Evolutionary conservation across 2,888 invertebrate genomes (phyloP).

Genomic region (Stenchaetothrips biformis): DNA sequence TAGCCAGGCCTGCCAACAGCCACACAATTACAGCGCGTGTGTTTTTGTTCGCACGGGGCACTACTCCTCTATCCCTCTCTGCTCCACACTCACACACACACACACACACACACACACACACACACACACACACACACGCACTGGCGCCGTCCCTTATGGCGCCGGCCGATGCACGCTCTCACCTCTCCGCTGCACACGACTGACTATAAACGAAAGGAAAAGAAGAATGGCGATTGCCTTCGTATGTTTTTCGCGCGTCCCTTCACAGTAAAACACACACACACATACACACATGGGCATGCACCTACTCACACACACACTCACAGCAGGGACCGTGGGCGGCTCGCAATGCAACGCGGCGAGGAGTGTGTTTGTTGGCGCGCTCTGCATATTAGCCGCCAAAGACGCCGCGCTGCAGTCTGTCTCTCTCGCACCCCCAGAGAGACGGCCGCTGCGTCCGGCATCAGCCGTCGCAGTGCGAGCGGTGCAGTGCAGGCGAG

Average conservation of each 20-base stretch:
- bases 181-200: not conserved
- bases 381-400: too few species aligned
- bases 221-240: slow-evolving; percentile 8
- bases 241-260: slow-evolving; percentile 18
- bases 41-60: slow-evolving; percentile 17
- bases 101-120: not conserved
- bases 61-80: not conserved
- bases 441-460: too few species aligned
- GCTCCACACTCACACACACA: not conserved
- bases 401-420: too few species aligned
- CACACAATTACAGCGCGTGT: slow-evolving; percentile 18
- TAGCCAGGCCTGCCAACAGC: slow-evolving; percentile 24
- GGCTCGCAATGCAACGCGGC: too few species aligned
- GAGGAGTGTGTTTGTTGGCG: too few species aligned
- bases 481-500: too few species aligned
- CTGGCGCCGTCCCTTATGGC: not conserved
- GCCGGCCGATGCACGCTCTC: not conserved
- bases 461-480: too few species aligned
- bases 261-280: not conserved
- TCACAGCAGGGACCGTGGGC: not conserved
- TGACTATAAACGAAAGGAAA: slow-evolving; percentile 14
- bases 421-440: too few species aligned
- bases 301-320: not conserved
- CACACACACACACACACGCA: not conserved
- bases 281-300: not conserved